Base-by-base conservation (phyloP, 2,113 vertebrate genomes). In the Sinocyclocheilus grahami region DNA sequence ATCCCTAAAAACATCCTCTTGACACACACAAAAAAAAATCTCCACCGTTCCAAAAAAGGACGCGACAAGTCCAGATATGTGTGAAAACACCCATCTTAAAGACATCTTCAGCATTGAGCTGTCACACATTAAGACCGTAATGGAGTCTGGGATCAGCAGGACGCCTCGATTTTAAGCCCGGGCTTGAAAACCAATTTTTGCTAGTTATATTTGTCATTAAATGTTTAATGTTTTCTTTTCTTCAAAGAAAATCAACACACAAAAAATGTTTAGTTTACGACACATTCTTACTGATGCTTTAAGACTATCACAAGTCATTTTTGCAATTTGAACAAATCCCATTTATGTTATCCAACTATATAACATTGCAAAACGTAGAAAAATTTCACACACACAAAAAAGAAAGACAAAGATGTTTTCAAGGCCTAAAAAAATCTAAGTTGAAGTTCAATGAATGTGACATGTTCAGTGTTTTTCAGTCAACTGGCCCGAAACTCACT, bases 51-150 rank as follows among this genome's bases (percentile, higher is more conserved):
- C 63, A 67, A 46, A 69, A 78, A 78, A 67, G 78, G 71, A 76
- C 14, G 13, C 65, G 62, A n/a, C 81, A 72, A 67, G 76, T 83
- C 48, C 77, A 78, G 80, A 74, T 83, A 80, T 86, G 87, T 88
- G 84, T 58, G 65, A 87, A 77, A 65, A 75, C 74, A 76, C 27
- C 65, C 37, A 33, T 72, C 82, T 77, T 83, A 86, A 72, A 89
- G 39, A 76, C 65, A 78, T 60, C 55, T 87, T 89, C 58, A 89
- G 86, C 84, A 51, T 71, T 67, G 53, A 33, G 69, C 88, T 88
- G 85, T 87, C 88, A 89, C 87, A 86, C 82, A 88, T 86, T 88
- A 91, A 90, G 88, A 90, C 27, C 88, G 76, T 91, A 89, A 91
- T 91, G 90, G 87, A 89, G 85, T 87, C 60, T 75, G 55, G 76